These are phyloP conservation scores for Malacoctenus gilli DNA, from an alignment of 2,797 vertebrate genomes.

Conservation along the genomic window DNA sequence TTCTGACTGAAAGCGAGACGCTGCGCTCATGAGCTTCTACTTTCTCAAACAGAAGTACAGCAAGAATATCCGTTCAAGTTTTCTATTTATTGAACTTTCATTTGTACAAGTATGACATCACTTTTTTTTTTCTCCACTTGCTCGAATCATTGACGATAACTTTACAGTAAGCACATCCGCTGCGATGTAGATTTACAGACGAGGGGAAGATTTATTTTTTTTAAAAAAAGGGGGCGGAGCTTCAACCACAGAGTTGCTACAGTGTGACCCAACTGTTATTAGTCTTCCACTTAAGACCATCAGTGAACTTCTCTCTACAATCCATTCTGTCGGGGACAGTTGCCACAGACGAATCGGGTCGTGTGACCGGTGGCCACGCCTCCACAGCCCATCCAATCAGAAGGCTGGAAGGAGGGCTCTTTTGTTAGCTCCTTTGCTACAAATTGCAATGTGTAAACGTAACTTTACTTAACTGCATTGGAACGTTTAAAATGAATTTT, in stretches of 20 bases:
- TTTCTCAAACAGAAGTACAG: too few relatives aligned
- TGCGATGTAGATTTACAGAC: slow-evolving; percentile 57
- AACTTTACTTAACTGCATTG: too few relatives aligned
- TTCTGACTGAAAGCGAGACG: too few relatives aligned
- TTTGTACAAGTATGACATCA: slow-evolving; percentile 80
- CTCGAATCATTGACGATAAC: slow-evolving; percentile 60
- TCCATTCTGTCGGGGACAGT: slow-evolving; percentile 20
- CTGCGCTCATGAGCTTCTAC: too few relatives aligned
- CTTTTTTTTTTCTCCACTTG: slow-evolving; percentile 43
- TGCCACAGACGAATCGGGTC: slow-evolving; percentile 18
- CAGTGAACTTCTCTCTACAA: too few relatives aligned
- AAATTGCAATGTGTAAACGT: too few relatives aligned
- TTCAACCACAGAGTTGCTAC: slow-evolving; percentile 65
- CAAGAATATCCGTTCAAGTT: slow-evolving; percentile 62
- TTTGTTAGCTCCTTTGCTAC: slow-evolving; percentile 1
- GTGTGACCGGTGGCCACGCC: slow-evolving; percentile 5
- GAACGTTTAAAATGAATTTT: too few relatives aligned
- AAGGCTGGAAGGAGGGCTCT: background rate
- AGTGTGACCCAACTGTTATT: slow-evolving; percentile 32
- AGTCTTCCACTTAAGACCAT: too few relatives aligned
- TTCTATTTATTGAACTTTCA: slow-evolving; percentile 82
- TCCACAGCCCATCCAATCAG: background rate
- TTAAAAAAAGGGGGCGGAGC: slow-evolving; percentile 35
- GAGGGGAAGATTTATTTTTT: slow-evolving; percentile 31
- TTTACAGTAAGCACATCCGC: slow-evolving; percentile 31